phyloP scores from a whole-genome alignment of 2,797 vertebrate species.

The Spizella passerina region DNA sequence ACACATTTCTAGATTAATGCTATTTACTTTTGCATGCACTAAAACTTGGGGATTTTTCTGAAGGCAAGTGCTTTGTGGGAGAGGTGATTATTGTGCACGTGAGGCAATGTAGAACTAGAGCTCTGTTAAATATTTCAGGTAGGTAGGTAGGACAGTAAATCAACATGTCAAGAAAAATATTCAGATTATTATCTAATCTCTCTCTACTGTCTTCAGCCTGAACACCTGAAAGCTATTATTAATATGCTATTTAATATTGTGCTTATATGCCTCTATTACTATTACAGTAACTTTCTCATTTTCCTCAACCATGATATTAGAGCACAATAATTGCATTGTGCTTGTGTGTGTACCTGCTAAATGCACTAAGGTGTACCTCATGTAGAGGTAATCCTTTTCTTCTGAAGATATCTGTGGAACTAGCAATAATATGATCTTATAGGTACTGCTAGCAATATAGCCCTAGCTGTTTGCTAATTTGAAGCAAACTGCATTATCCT shows the following conservation, averaged over 20 bases:
- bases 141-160: constrained; percentile 4
- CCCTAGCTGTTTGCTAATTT: not conserved
- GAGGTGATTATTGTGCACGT: not conserved
- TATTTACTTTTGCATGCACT: not conserved
- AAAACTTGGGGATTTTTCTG: not conserved
- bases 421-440: not conserved
- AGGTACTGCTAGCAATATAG: not conserved
- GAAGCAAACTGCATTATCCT: not conserved
- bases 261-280: not conserved
- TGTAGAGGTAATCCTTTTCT: not conserved
- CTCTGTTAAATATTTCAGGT: constrained; percentile 3
- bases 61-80: not conserved
- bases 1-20: not conserved
- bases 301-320: not conserved
- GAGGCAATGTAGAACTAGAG: not conserved
- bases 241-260: not conserved
- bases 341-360: not conserved
- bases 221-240: constrained; percentile 7
- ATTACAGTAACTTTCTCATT: not conserved
- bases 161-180: not conserved
- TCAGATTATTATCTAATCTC: constrained; percentile 4
- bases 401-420: not conserved
- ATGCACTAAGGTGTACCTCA: not conserved
- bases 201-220: not conserved
- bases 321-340: not conserved